Percentiles rank a stretch among this genome's conserved stretches.
These are phyloP conservation scores for Pollimyrus isidori DNA, from an alignment of 2,113 vertebrate genomes.

Conservation along the genomic window DNA sequence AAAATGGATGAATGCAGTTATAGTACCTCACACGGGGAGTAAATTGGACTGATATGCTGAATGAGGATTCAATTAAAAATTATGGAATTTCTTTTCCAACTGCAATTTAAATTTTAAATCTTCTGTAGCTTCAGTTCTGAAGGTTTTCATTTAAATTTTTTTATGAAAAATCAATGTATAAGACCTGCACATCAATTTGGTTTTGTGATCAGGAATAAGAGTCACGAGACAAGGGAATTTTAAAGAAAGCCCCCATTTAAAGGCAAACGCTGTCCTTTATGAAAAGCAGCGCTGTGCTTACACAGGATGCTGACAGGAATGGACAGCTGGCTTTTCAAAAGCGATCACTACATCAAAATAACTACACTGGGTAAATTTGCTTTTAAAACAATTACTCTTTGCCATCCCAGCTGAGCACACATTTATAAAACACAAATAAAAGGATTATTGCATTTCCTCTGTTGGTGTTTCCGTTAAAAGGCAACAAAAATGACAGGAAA, in stretches of 20 bases:
- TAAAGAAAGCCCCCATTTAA: neutral
- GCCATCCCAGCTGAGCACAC: conserved; percentile 12
- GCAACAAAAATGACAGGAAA: neutral
- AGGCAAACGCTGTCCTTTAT: neutral
- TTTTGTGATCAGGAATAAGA: neutral
- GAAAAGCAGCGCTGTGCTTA: neutral
- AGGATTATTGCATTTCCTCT: neutral
- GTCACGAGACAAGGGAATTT: neutral
- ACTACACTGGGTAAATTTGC: neutral
- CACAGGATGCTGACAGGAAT: neutral
- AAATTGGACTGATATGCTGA: neutral
- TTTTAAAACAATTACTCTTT: neutral
- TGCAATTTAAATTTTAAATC: too few species aligned
- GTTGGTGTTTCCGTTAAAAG: neutral
- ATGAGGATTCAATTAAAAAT: neutral
- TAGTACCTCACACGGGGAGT: neutral
- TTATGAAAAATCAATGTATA: neutral
- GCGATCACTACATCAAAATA: neutral
- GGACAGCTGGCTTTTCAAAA: neutral
- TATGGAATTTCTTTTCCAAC: neutral
- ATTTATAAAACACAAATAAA: neutral
- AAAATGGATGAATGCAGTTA: neutral
- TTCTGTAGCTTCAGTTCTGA: too few species aligned
- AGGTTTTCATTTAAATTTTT: neutral
- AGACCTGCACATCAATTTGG: neutral